Percentiles rank a stretch among this genome's conserved stretches.
These are phyloP conservation scores for Otolemur garnettii DNA, from an alignment of 2,113 vertebrate genomes.

Conservation along the genomic window DNA sequence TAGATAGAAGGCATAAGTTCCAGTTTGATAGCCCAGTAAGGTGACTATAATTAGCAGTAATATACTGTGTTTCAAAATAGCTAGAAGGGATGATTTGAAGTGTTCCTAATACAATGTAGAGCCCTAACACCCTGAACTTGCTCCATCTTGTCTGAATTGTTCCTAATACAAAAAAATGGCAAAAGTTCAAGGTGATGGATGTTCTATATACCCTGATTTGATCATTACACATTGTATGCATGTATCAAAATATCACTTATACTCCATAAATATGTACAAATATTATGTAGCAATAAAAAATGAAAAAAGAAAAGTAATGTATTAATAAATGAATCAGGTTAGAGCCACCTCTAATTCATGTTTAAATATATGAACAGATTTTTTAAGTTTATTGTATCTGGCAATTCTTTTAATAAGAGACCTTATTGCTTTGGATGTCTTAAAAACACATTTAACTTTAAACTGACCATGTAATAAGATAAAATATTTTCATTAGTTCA, in stretches of 20 bases:
- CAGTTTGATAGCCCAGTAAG: not conserved
- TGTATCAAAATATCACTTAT: not conserved
- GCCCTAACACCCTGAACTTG: too few species aligned
- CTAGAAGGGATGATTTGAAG: not conserved
- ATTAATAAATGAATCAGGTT: not conserved
- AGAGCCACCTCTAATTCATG: constrained; percentile 37
- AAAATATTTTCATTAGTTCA: constrained; percentile 18
- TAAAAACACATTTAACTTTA: constrained; percentile 26
- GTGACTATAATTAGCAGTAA: not conserved
- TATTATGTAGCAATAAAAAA: not conserved
- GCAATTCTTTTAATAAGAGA: constrained; percentile 6
- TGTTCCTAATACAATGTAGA: not conserved
- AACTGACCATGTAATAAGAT: not conserved
- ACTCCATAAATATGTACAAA: not conserved
- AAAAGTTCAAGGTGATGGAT: not conserved
- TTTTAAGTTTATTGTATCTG: not conserved
- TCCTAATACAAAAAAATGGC: not conserved
- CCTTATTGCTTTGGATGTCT: constrained; percentile 2
- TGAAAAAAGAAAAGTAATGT: not conserved
- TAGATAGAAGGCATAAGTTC: not conserved
- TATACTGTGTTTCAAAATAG: not conserved
- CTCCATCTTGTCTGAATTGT: not conserved
- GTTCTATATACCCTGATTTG: not conserved
- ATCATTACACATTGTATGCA: not conserved
- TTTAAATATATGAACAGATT: constrained; percentile 13